phyloP scores from a whole-genome alignment of 1,140 invertebrate genomes.

The Agrypnia vestita region DNA sequence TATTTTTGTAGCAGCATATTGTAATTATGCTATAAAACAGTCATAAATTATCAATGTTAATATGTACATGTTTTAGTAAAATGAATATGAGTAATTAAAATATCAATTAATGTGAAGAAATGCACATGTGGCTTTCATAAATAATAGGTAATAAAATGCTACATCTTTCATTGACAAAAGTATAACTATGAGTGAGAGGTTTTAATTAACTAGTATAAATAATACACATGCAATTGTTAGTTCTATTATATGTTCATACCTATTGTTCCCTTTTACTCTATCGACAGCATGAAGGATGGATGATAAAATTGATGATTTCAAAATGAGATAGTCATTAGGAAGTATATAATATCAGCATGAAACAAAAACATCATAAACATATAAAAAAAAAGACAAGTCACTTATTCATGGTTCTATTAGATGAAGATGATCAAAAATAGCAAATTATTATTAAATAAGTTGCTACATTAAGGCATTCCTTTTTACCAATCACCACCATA shows the following conservation, averaged over 20 bases:
- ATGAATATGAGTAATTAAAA: too few relatives aligned
- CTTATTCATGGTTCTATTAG: background rate
- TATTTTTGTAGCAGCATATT: too few relatives aligned
- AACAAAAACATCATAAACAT: slow-evolving; percentile 1
- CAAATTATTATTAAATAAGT: background rate
- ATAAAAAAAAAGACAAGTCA: background rate
- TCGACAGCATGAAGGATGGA: slow-evolving; percentile 58
- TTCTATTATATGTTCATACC: slow-evolving; percentile 51
- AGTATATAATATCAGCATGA: slow-evolving; percentile 47
- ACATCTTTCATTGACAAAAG: too few relatives aligned
- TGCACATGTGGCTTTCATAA: too few relatives aligned
- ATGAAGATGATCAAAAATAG: background rate
- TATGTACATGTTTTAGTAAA: too few relatives aligned
- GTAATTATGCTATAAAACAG: too few relatives aligned
- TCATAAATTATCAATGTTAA: too few relatives aligned
- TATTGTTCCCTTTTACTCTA: slow-evolving; percentile 59
- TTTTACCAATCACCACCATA: too few relatives aligned
- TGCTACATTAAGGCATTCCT: background rate
- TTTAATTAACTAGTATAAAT: too few relatives aligned
- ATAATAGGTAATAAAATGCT: too few relatives aligned
- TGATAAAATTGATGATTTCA: slow-evolving; percentile 57
- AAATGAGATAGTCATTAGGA: slow-evolving; percentile 51
- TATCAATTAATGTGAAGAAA: too few relatives aligned
- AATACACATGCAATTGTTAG: slow-evolving; percentile 5
- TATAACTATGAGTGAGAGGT: too few relatives aligned